phyloP scores from a whole-genome alignment of 2,797 vertebrate genomes.

The Cetoscarus ocellatus region DNA sequence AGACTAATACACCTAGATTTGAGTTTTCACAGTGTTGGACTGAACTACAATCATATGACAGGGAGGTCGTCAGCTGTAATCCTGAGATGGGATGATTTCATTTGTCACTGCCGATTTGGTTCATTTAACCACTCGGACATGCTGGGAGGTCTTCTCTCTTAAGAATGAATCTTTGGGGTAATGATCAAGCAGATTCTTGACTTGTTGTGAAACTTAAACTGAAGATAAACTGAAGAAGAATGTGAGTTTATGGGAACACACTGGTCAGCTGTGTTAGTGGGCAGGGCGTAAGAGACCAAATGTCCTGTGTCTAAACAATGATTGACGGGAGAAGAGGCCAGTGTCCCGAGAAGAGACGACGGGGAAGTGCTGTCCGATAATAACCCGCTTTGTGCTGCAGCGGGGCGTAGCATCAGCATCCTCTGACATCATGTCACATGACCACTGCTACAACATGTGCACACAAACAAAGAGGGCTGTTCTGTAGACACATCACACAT shows the following conservation, averaged over 20 bases:
- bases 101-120: conserved; percentile 3
- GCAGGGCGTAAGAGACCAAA: conserved; percentile 25
- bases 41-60: conserved; percentile 6
- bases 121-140: conserved; percentile 1
- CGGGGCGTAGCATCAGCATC: conserved; percentile 61
- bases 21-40: too few relatives aligned
- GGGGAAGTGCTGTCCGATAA: conserved; percentile 58
- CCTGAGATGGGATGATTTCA: conserved; percentile 8
- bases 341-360: conserved; percentile 41
- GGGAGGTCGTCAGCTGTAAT: too few relatives aligned
- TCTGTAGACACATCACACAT: conserved; percentile 29
- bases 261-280: conserved; percentile 8
- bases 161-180: background rate
- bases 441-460: conserved; percentile 50
- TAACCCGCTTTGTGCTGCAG: conserved; percentile 69
- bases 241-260: conserved; percentile 25
- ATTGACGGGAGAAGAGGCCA: conserved; percentile 47
- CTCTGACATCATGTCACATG: conserved; percentile 78
- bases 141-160: conserved; percentile 3
- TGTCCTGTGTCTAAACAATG: conserved; percentile 21
- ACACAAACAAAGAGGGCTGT: conserved; percentile 58
- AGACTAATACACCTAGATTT: too few relatives aligned
- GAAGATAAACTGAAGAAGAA: conserved; percentile 7
- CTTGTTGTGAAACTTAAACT: conserved; percentile 8
- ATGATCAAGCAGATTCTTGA: background rate